These are phyloP conservation scores for Eutolmus rufibarbis DNA, from an alignment of 2,888 invertebrate genomes.

Conservation along the genomic window DNA sequence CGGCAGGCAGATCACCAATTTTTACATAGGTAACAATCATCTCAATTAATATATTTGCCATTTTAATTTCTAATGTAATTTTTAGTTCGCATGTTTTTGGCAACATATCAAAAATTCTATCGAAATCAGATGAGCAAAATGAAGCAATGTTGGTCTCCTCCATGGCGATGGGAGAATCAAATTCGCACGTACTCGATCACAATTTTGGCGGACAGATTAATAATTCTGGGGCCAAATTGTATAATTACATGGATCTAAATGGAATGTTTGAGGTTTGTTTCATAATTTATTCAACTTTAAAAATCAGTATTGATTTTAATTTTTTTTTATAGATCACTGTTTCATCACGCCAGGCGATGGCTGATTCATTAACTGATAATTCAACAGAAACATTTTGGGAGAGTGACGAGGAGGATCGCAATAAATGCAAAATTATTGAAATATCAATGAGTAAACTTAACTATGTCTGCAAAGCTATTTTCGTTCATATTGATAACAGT, in stretches of 20 bases:
- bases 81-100: conserved; percentile 88
- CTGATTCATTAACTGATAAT: conserved; percentile 88
- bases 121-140: conserved; percentile 83
- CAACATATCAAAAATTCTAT: conserved; percentile 94
- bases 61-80: background rate
- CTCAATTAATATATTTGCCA: background rate
- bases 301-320: background rate
- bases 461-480: conserved; percentile 67
- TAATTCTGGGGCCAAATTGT: conserved; percentile 55
- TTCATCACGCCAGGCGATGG: conserved; percentile 93
- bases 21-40: conserved; percentile 70
- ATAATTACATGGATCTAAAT: conserved; percentile 58
- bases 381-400: conserved; percentile 99
- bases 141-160: conserved; percentile 64
- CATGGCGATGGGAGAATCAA: conserved; percentile 53
- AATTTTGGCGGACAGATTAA: conserved; percentile 49
- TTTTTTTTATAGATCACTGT: conserved; percentile 74
- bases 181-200: conserved; percentile 57
- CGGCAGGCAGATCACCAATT: conserved; percentile 89
- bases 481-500: conserved; percentile 93
- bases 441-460: conserved; percentile 68
- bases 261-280: conserved; percentile 60
- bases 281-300: background rate
- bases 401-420: conserved; percentile 95
- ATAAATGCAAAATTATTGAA: conserved; percentile 87